These are phyloP conservation scores for Trinectes maculatus DNA, from an alignment of 2,113 vertebrate genomes.

Conservation along the genomic window DNA sequence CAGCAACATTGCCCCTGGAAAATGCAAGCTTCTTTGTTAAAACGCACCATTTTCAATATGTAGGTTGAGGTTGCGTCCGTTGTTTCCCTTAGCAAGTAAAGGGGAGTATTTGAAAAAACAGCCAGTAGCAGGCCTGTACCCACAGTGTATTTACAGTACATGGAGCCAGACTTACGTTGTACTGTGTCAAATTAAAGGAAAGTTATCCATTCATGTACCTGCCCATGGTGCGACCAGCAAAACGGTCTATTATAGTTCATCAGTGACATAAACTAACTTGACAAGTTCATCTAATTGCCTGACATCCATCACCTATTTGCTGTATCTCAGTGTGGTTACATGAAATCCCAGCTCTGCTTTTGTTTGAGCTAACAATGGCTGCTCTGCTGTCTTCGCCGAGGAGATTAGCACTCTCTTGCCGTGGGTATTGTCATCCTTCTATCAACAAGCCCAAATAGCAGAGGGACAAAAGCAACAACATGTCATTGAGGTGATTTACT, in stretches of 20 bases:
- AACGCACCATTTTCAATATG: not conserved
- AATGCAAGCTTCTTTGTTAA: too few relatives aligned
- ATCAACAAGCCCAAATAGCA: conserved; percentile 47
- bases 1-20: not conserved
- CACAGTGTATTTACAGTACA: too few relatives aligned
- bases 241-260: conserved; percentile 49
- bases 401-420: conserved; percentile 50
- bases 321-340: not conserved
- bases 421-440: conserved; percentile 46
- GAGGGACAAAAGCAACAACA: conserved; percentile 19
- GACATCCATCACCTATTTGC: conserved; percentile 55
- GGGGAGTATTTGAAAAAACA: not conserved
- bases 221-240: too few relatives aligned
- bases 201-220: too few relatives aligned
- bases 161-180: not conserved
- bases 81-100: not conserved
- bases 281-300: conserved; percentile 61
- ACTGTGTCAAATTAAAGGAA: not conserved
- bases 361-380: conserved; percentile 43
- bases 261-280: conserved; percentile 61
- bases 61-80: not conserved
- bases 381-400: conserved; percentile 30
- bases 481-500: conserved; percentile 44
- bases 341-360: conserved; percentile 32
- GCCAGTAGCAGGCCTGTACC: too few relatives aligned